Percentiles rank a stretch among this genome's conserved stretches.
These are phyloP conservation scores for Laticauda laticaudata DNA, from an alignment of 2,113 vertebrate species.

Conservation along the genomic window DNA sequence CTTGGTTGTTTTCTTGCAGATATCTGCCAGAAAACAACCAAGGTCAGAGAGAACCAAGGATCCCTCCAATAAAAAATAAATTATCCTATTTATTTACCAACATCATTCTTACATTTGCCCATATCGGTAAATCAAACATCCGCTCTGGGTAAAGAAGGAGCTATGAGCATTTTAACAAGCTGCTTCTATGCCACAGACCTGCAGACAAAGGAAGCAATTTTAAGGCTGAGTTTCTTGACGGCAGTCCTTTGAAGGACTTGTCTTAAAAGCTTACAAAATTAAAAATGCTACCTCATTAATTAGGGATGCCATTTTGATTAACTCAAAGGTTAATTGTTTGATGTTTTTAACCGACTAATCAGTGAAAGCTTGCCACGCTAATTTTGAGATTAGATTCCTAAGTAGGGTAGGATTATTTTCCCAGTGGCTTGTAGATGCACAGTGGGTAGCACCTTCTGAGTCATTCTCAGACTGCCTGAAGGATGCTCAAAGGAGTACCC, in stretches of 20 bases:
- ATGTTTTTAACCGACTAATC: not conserved
- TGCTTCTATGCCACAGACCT: not conserved
- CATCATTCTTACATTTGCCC: not conserved
- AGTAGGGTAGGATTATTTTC: not conserved
- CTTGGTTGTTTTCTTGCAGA: not conserved
- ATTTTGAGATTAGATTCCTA: not conserved
- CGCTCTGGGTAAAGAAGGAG: not conserved
- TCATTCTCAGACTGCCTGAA: not conserved
- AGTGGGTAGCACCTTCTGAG: not conserved
- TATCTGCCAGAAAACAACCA: not conserved
- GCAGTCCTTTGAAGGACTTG: not conserved
- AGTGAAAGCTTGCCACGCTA: not conserved
- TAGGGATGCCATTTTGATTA: not conserved
- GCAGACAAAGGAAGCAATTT: not conserved
- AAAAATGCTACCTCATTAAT: not conserved
- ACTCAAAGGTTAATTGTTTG: not conserved
- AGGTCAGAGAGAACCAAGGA: not conserved
- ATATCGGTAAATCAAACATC: not conserved
- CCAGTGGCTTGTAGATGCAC: not conserved
- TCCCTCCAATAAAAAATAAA: not conserved
- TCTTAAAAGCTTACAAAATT: not conserved
- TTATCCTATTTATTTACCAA: not conserved
- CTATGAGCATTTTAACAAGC: not conserved
- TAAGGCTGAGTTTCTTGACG: not conserved
- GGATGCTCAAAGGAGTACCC: not conserved